Evolutionary conservation across 2,113 vertebrate genomes (phyloP), one percentile per base, ranked within the genome.

Genomic region (Diglossa brunneiventris): DNA sequence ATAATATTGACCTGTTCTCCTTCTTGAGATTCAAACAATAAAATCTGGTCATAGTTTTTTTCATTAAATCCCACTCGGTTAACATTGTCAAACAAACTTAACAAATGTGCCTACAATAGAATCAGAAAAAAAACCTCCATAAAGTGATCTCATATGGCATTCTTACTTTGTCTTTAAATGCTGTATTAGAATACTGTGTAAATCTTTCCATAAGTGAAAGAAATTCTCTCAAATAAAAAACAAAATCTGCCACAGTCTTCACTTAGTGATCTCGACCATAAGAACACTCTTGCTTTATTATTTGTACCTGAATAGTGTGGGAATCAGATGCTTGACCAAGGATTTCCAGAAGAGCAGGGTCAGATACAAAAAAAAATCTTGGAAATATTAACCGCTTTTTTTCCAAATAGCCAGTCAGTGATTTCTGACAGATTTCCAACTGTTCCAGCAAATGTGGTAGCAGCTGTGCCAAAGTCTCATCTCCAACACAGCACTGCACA

Each of bases 401-500:
- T 93, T 98, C 98, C 94, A 98, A 95, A 95, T 98, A 98, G 67
- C 98, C 96, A 59, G 97, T 97, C 62, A 98, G 97, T n/a, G 98
- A 98, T 92, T 98, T 98, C 96, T 98, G 98, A 95, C 98, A 98
- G 78, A 98, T 95, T 94, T 98, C 98, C 91, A 98, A n/a, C 84
- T 98, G 98, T 85, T 98, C 98, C 92, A 98, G 95, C 83, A 98
- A 96, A 97, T 98, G 97, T 50, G 98, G 97, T 22, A 98, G 95
- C 12, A 98, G 89, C 88, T 98, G 98, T 67, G 94, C 95, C 85
- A 98, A 96, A n/a, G 97, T 98, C 96, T 98, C 98, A 49, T 99
- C 98, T 37, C 98, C 98, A 82, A 98, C 98, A 86, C 98, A 98
- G 97, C 98, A 99, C 84, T 98, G 98, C 41, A 99, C 97, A 8